Conservation (phyloP, 2,113 vertebrate genomes). For the Craseonycteris thonglongyai region DNA sequence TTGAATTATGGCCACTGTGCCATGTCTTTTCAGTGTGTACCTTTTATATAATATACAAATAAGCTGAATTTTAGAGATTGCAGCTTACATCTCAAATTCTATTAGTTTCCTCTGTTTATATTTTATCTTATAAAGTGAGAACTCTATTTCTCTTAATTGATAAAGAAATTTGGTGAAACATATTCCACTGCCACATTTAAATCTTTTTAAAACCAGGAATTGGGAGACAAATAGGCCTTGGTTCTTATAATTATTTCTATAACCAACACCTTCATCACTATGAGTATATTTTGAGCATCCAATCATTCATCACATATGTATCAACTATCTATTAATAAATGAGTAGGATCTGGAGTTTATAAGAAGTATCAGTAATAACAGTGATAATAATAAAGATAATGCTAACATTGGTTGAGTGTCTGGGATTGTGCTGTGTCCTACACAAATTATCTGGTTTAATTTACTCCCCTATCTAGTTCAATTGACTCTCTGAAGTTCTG, state of each 20-base stretch:
- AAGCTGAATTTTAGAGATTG: constrained; percentile 13
- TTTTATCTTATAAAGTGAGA: constrained; percentile 6
- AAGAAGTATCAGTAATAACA: neutral
- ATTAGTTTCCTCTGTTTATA: neutral
- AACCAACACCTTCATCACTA: neutral
- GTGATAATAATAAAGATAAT: neutral
- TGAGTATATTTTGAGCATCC: neutral
- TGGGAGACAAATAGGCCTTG: neutral
- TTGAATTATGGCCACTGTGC: neutral
- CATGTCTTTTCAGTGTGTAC: neutral
- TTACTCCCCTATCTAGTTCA: no score
- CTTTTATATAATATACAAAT: neutral
- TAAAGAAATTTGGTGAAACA: neutral
- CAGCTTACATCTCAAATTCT: neutral
- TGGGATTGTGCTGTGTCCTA: neutral
- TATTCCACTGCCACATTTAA: neutral
- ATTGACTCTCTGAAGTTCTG: neutral
- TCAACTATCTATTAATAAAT: neutral
- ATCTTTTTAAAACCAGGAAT: neutral
- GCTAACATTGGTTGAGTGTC: neutral
- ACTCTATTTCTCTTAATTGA: neutral
- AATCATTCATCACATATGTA: neutral
- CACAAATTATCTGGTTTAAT: neutral
- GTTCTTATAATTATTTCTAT: neutral
- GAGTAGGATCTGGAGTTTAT: neutral